phyloP scores from a whole-genome alignment of 2,888 invertebrate genomes.

The Cataglyphis livida region DNA sequence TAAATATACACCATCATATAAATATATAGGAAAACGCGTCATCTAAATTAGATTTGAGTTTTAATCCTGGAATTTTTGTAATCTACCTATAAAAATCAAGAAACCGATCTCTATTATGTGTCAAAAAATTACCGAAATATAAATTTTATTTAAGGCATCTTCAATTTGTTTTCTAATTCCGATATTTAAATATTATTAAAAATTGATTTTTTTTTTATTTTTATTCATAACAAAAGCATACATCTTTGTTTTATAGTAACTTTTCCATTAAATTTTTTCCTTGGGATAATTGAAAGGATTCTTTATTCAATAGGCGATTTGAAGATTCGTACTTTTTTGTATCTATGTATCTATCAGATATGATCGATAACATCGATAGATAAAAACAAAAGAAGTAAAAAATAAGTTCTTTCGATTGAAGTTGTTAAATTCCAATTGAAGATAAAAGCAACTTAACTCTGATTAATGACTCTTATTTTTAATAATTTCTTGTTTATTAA shows the following conservation, averaged over 20 bases:
- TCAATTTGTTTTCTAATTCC: neutral
- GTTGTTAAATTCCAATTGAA: neutral
- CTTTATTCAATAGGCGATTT: neutral
- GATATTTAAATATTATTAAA: too few species aligned
- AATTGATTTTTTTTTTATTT: too few species aligned
- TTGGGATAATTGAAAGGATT: neutral
- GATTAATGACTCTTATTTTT: neutral
- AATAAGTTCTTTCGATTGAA: neutral
- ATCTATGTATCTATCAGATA: neutral
- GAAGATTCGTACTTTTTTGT: slow-evolving; percentile 5
- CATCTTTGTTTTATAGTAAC: neutral
- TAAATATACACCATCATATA: neutral
- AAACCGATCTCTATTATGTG: neutral
- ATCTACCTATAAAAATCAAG: neutral
- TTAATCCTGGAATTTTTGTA: neutral
- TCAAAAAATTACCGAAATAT: neutral
- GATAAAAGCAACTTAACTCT: neutral
- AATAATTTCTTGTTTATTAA: neutral
- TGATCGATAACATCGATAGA: neutral
- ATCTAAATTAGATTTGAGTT: neutral
- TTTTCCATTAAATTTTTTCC: neutral
- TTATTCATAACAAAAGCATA: neutral
- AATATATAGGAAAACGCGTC: neutral
- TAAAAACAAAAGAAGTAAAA: neutral
- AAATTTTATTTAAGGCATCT: neutral